These are phyloP conservation scores for Urocolius indicus DNA, from an alignment of 2,113 vertebrate genomes.

Conservation along the genomic window DNA sequence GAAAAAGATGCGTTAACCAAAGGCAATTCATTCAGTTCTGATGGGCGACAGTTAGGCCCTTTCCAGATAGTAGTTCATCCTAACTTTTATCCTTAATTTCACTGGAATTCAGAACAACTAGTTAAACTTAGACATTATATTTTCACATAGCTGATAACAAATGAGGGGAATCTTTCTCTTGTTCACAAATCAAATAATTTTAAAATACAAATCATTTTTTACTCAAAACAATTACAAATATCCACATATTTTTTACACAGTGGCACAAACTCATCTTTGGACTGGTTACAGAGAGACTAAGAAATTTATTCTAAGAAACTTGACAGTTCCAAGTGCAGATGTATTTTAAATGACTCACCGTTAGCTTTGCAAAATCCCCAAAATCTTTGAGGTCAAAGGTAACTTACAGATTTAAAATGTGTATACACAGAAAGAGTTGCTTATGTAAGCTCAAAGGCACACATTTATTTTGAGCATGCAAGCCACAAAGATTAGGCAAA, in stretches of 20 bases:
- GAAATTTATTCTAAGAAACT: not conserved
- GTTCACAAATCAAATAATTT: not conserved
- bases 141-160: not conserved
- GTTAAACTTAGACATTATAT: not conserved
- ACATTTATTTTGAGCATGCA: not conserved
- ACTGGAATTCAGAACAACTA: not conserved
- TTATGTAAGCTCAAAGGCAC: not conserved
- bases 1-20: not conserved
- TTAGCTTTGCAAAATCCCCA: not conserved
- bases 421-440: not conserved
- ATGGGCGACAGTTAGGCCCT: not conserved
- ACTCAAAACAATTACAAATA: not conserved
- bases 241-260: not conserved
- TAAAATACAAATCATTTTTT: not conserved
- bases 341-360: not conserved
- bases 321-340: not conserved
- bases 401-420: not conserved
- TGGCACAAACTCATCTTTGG: not conserved
- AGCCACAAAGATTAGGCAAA: not conserved
- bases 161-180: not conserved
- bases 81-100: not conserved
- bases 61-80: not conserved
- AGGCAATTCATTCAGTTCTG: not conserved
- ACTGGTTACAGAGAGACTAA: not conserved
- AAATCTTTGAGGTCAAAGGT: not conserved